Base-by-base conservation (phyloP, 1,140 invertebrate species). In the Drosophila willistoni region DNA sequence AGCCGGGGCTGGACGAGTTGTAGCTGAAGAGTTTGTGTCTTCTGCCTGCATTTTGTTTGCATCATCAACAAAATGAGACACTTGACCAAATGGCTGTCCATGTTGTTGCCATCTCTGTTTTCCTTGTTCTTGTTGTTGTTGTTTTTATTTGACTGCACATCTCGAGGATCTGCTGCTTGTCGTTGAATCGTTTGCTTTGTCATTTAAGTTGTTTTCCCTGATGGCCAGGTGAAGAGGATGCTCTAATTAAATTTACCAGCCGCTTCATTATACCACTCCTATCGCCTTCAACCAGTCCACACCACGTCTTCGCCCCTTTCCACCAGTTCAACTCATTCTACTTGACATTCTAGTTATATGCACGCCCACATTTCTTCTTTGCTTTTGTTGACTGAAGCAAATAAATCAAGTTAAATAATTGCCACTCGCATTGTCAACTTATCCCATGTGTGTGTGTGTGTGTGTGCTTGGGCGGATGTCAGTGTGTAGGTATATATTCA, bases 321-420 rank as follows among this genome's bases (percentile, higher is more conserved):
- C n/a, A 7, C 29, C 61, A 13, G 19, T 9, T 41, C 36, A 39
- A 2, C 44, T 13, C n/a, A 36, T 12, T 29, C 41, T 34, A 36
- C 54, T 44, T 64, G 54, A 64, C 54, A 61, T 51, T 51, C 44
- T 51, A 51, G 19, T 51, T 51, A 51, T 51, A 51, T 51, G 44
- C 9, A 17, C 44, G 17, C 44, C 44, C 44, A 51, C 44, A 51
- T 7, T 19, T 51, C 56, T 36, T 59, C 33, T 22, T 62, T 19
- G 33, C 39, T n/a, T 22, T 29, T 81, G 82, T 86, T 81, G 75
- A 81, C 82, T 79, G 69, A 76, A 68, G 72, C 77, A 87, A 86
- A 86, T 86, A 86, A 86, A 86, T 86, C 79, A 86, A 86, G 83
- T 86, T 86, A 86, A 86, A 86, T 87, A 86, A 86, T 87, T 86